These are phyloP conservation scores for Troides oblongomaculatus DNA, from an alignment of 2,888 invertebrate genomes.

Conservation along the genomic window DNA sequence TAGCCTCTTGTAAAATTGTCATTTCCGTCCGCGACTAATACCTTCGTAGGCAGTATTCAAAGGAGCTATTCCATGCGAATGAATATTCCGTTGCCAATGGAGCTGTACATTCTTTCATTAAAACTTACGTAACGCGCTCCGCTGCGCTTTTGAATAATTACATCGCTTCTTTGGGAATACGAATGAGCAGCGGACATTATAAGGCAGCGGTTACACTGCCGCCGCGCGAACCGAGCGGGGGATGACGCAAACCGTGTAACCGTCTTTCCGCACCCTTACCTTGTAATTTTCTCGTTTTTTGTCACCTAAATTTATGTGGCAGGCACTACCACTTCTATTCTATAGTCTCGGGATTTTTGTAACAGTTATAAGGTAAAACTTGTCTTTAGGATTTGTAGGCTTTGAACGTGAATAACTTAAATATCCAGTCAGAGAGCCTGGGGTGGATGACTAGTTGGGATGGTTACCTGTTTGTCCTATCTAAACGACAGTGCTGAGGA, in stretches of 20 bases:
- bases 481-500: too few relatives aligned
- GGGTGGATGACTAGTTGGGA: too few relatives aligned
- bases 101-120: constrained; percentile 37
- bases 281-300: not conserved
- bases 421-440: too few relatives aligned
- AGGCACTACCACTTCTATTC: too few relatives aligned
- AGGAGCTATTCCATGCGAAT: constrained; percentile 29
- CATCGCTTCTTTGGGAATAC: constrained; percentile 38
- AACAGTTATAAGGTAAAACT: too few relatives aligned
- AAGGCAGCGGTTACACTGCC: constrained; percentile 11
- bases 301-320: too few relatives aligned
- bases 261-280: not conserved
- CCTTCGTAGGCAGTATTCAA: constrained; percentile 9
- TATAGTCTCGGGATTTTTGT: too few relatives aligned
- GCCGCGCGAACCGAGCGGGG: not conserved
- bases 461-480: too few relatives aligned
- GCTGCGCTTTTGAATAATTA: constrained; percentile 39
- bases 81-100: constrained; percentile 41
- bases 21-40: not conserved
- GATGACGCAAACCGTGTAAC: not conserved
- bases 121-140: constrained; percentile 38
- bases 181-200: constrained; percentile 32
- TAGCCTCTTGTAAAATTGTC: not conserved
- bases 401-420: too few relatives aligned
- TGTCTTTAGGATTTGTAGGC: too few relatives aligned